A percentile compares a stretch with the other conserved stretches of the same genome.
Conservation (phyloP, 2,888 invertebrate genomes). For the Calameuta filiformis region DNA sequence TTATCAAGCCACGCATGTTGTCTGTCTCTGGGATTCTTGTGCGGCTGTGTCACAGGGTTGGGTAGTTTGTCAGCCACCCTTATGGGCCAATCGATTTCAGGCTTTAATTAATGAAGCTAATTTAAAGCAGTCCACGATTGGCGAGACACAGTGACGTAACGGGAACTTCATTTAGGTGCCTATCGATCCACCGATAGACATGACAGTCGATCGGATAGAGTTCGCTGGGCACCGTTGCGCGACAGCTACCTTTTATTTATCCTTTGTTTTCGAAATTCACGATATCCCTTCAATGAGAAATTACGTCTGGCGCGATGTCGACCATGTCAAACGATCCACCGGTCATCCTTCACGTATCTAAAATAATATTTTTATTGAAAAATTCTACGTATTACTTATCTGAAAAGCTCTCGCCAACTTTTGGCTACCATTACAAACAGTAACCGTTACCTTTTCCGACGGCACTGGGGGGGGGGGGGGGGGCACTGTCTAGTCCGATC, state of each 20-base stretch:
- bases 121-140: constrained; percentile 43
- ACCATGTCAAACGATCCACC: no score
- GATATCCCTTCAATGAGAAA: not conserved
- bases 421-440: not conserved
- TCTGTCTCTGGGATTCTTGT: constrained; percentile 18
- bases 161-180: not conserved
- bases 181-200: not conserved
- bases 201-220: not conserved
- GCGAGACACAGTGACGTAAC: not conserved
- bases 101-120: constrained; percentile 51
- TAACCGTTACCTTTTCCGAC: not conserved
- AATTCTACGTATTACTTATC: not conserved
- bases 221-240: not conserved
- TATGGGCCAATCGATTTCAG: constrained; percentile 38
- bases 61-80: not conserved
- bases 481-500: not conserved
- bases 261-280: not conserved
- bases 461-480: not conserved
- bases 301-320: not conserved
- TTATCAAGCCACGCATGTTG: constrained; percentile 18
- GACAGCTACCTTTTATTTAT: no score
- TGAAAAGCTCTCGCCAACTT: not conserved
- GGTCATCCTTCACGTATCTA: no score
- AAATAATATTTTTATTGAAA: no score
- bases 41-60: not conserved